Base-by-base conservation (phyloP, 2,888 invertebrate genomes). In the Melipona bicolor region DNA sequence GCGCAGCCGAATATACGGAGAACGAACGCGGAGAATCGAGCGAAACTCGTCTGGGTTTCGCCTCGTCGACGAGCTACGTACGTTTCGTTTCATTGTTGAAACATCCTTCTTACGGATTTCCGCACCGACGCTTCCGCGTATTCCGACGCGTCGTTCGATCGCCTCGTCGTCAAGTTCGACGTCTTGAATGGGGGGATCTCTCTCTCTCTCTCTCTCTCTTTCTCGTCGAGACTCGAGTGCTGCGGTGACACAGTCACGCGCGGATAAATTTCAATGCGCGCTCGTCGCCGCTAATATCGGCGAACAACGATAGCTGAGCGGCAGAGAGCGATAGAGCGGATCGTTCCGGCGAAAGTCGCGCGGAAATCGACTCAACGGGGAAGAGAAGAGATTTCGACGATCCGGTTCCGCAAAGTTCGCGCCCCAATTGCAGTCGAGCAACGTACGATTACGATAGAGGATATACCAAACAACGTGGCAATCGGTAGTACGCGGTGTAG, bases 101-200 rank as follows among this genome's bases (percentile, higher is more conserved):
- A 4, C 54, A 3, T 17, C 27, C 61, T 70, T 43, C 50, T 61
- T 72, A 43, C 77, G 24, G 27, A 65, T 73, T 78, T 78, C 73
- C 56, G 65, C 49, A 24, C 9, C 32, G 65, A 50, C 72, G 64
- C 27, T 64, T 71, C 27, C 24, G 49, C 17, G 64, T 17, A 13
- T 68, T 17, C 17, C 32, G 11, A 50, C 27, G 68, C 19, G 50
- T 43, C 56, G 43, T 75, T 75, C 67, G 17, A 43, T 71, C 59
- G 43, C 3, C 32, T 17, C 43, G 71, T 59, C 49, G 56, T 56
- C 56, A 15, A 24, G 19, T 9, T 13, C 56, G 17, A 17, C 36
- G n/a, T 56, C 56, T 24, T 19, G 24, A 56, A 56, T 1, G n/a
- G 24, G 56, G 43, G 43, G 43, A 43, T 43, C 17, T 50, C 15